These are phyloP conservation scores for Microchrysa polita DNA, from an alignment of 2,888 invertebrate genomes.

Conservation along the genomic window DNA sequence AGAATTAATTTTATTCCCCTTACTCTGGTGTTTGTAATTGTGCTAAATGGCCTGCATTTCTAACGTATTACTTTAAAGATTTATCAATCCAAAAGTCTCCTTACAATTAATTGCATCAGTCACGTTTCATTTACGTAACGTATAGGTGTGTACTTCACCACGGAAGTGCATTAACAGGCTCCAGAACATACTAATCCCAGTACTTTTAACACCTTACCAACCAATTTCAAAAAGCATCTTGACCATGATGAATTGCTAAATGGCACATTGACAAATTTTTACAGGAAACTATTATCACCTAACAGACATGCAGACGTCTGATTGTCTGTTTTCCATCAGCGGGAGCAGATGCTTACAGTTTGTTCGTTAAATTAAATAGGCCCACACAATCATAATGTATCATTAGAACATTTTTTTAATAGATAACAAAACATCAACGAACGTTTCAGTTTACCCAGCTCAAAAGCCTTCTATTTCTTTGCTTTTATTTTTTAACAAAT, in stretches of 20 bases:
- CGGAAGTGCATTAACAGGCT: too few species aligned
- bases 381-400: neutral
- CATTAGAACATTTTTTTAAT: conserved; percentile 13
- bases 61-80: too few species aligned
- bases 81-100: too few species aligned
- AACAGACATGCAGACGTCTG: too few species aligned
- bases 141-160: too few species aligned
- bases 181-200: too few species aligned
- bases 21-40: too few species aligned
- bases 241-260: conserved; percentile 8
- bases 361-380: neutral
- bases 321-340: neutral
- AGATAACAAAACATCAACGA: conserved; percentile 22
- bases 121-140: too few species aligned
- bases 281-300: conserved; percentile 39
- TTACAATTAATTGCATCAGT: too few species aligned
- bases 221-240: neutral
- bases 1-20: too few species aligned
- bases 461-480: neutral
- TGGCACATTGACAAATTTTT: conserved; percentile 28
- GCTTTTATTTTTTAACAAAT: conserved; percentile 22
- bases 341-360: conserved; percentile 15
- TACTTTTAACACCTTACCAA: too few species aligned
- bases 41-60: too few species aligned
- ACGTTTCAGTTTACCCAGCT: conserved; percentile 18